phyloP scores from a whole-genome alignment of 2,888 invertebrate genomes.

The Prosopocoilus inquinatus region DNA sequence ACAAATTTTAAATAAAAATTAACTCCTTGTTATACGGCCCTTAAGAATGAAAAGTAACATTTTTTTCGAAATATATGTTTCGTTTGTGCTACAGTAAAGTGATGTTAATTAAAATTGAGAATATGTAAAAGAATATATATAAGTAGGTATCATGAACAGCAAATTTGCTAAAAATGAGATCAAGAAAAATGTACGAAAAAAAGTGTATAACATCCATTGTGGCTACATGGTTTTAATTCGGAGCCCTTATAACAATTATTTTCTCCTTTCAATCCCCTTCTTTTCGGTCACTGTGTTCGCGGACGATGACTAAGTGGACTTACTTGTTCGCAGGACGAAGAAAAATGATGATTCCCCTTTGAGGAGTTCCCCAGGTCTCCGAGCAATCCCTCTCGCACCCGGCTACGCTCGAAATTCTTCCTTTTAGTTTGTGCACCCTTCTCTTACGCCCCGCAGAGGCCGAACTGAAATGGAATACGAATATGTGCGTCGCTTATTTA shows the following conservation, averaged over 20 bases:
- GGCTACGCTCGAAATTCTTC: slow-evolving; percentile 42
- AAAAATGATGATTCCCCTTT: slow-evolving; percentile 56
- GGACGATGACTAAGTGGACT: slow-evolving; percentile 57
- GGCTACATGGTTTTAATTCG: slow-evolving; percentile 22
- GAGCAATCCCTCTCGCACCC: slow-evolving; percentile 43
- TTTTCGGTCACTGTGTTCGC: slow-evolving; percentile 32
- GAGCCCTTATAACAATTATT: slow-evolving; percentile 32
- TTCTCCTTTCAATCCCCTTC: slow-evolving; percentile 28
- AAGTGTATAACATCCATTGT: slow-evolving; percentile 14
- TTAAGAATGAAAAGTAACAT: too few species aligned
- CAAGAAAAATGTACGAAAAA: too few species aligned
- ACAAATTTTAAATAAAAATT: too few species aligned
- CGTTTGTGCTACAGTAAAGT: too few species aligned
- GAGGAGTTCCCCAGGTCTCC: slow-evolving; percentile 47
- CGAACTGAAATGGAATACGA: slow-evolving; percentile 28
- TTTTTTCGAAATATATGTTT: too few species aligned
- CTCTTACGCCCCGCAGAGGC: slow-evolving; percentile 24
- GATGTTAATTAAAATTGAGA: too few species aligned
- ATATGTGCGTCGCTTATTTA: slow-evolving; percentile 5
- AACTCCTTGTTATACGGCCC: too few species aligned
- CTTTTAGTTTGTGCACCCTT: slow-evolving; percentile 37
- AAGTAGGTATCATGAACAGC: too few species aligned
- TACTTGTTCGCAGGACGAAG: slow-evolving; percentile 56
- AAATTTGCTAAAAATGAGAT: too few species aligned
- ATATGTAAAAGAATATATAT: too few species aligned